phyloP scores from a whole-genome alignment of 2,888 invertebrate genomes.

The Drosophila niveifrons region DNA sequence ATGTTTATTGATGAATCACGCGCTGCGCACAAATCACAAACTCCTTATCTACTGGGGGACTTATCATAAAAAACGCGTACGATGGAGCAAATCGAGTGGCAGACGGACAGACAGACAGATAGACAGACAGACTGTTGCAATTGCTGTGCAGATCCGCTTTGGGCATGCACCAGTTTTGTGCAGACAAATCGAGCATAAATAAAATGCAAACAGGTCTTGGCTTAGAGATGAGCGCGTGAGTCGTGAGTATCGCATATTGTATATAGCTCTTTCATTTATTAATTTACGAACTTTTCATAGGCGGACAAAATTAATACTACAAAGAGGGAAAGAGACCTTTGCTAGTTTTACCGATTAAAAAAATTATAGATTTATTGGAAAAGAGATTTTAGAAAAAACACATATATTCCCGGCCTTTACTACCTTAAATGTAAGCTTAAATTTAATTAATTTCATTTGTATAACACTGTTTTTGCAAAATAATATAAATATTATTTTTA shows the following conservation, averaged over 20 bases:
- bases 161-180: conserved; percentile 8
- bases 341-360: too few relatives aligned
- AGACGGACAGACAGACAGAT: not conserved
- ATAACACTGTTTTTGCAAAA: too few relatives aligned
- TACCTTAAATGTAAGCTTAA: too few relatives aligned
- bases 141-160: conserved; percentile 29
- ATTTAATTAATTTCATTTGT: too few relatives aligned
- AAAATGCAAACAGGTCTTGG: conserved; percentile 28
- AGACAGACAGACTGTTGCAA: conserved; percentile 9
- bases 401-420: too few relatives aligned
- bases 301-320: too few relatives aligned
- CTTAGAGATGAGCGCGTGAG: conserved; percentile 11
- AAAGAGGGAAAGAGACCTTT: too few relatives aligned
- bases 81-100: conserved; percentile 17
- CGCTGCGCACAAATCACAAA: conserved; percentile 1
- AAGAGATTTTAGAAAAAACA: too few relatives aligned
- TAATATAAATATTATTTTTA: too few relatives aligned
- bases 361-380: too few relatives aligned
- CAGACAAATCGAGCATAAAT: conserved; percentile 24
- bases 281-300: too few relatives aligned
- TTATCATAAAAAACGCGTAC: conserved; percentile 12
- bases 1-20: conserved; percentile 38
- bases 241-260: not conserved
- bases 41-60: conserved; percentile 28
- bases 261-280: not conserved